Percentiles rank a stretch among this genome's conserved stretches.
phyloP scores from a whole-genome alignment of 2,888 invertebrate species.

The Andricus quercusramuli region DNA sequence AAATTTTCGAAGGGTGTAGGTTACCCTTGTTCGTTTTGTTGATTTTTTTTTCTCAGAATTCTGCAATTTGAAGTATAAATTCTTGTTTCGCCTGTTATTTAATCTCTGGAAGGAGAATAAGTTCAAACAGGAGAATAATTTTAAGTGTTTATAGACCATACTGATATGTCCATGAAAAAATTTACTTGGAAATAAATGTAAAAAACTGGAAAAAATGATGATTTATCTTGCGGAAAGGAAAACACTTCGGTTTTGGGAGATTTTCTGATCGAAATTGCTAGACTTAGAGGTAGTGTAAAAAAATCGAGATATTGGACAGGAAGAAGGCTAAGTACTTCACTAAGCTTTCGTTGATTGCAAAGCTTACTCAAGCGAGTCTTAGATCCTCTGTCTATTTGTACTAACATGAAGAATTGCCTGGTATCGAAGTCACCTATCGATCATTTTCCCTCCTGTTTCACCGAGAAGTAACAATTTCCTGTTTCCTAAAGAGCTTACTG shows the following conservation, averaged over 20 bases:
- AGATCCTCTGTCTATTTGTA: constrained; percentile 37
- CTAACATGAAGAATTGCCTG: constrained; percentile 46
- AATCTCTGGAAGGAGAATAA: too few species aligned
- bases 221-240: neutral
- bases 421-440: constrained; percentile 70
- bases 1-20: too few species aligned
- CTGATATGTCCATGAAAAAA: too few species aligned
- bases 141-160: too few species aligned
- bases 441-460: constrained; percentile 69
- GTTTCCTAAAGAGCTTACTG: constrained; percentile 75
- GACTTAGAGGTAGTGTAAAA: neutral
- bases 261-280: neutral
- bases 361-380: constrained; percentile 23
- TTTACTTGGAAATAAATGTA: neutral
- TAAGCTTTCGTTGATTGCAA: constrained; percentile 35
- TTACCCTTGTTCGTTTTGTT: too few species aligned
- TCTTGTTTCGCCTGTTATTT: too few species aligned
- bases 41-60: too few species aligned
- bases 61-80: too few species aligned
- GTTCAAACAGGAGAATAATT: too few species aligned
- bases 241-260: neutral
- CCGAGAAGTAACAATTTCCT: constrained; percentile 75
- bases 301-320: neutral
- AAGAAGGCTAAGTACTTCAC: neutral
- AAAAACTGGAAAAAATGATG: neutral